A percentile compares a stretch with the other conserved stretches of the same genome.
These are phyloP conservation scores for Gari tellinella DNA, from an alignment of 2,888 invertebrate genomes.

Conservation along the genomic window DNA sequence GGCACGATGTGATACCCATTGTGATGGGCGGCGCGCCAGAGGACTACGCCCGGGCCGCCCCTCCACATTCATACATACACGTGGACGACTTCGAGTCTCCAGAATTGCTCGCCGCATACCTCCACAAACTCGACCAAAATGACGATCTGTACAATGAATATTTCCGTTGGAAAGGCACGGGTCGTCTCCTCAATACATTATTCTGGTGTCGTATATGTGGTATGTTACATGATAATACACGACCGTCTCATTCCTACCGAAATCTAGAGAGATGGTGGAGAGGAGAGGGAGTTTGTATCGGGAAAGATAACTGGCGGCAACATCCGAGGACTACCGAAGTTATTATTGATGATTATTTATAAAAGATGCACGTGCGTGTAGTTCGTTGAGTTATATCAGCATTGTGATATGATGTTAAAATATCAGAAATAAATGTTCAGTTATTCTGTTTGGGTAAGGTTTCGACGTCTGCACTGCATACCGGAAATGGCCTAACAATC, in stretches of 20 bases:
- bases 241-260: slow-evolving; percentile 86
- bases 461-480: no score
- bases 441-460: no score
- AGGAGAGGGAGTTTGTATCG: slow-evolving; percentile 76
- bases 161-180: slow-evolving; percentile 97
- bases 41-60: slow-evolving; percentile 95
- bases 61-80: slow-evolving; percentile 97
- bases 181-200: slow-evolving; percentile 97
- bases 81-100: slow-evolving; percentile 97
- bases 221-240: slow-evolving; percentile 76
- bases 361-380: background rate
- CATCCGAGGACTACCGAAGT: slow-evolving; percentile 45
- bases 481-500: no score
- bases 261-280: slow-evolving; percentile 98
- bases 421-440: no score
- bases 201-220: slow-evolving; percentile 97
- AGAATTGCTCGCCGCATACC: slow-evolving; percentile 93
- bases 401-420: no score
- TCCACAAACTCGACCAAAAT: slow-evolving; percentile 93
- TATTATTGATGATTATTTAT: slow-evolving; percentile 54
- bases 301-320: slow-evolving; percentile 70
- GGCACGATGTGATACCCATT: slow-evolving; percentile 94
- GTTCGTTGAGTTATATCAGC: no score
- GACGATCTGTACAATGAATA: slow-evolving; percentile 97
- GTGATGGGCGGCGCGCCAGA: slow-evolving; percentile 98